These are phyloP conservation scores for Diadophis punctatus DNA, from an alignment of 2,113 vertebrate species.

Conservation along the genomic window DNA sequence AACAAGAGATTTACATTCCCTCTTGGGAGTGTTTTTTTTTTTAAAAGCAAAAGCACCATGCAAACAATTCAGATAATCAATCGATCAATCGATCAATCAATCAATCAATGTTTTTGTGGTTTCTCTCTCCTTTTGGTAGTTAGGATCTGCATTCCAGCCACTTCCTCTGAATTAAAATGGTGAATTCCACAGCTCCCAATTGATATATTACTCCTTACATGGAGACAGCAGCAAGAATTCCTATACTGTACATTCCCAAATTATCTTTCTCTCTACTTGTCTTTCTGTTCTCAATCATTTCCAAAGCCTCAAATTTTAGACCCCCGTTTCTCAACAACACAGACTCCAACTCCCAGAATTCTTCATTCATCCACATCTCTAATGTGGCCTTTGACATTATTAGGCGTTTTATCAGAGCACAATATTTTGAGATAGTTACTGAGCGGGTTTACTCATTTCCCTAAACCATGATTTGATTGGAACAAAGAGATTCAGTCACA, in stretches of 20 bases:
- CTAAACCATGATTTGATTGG: neutral
- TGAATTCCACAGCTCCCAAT: neutral
- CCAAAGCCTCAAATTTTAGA: neutral
- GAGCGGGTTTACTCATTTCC: neutral
- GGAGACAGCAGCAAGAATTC: neutral
- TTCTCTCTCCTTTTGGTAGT: neutral
- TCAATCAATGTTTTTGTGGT: neutral
- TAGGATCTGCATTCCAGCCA: neutral
- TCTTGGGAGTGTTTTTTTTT: neutral
- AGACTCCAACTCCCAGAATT: neutral
- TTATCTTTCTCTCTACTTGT: neutral
- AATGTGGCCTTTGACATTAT: neutral
- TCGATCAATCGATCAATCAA: too few relatives aligned
- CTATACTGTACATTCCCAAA: neutral
- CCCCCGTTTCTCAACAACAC: neutral
- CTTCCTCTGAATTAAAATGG: neutral
- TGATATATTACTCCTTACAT: neutral
- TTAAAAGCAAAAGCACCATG: neutral
- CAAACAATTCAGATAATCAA: neutral
- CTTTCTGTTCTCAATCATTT: neutral
- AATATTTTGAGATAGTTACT: neutral
- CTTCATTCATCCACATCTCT: neutral
- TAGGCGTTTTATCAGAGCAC: neutral
- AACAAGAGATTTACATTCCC: neutral
- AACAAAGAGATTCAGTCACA: neutral